These are phyloP conservation scores for Sceloporus tristichus DNA, from an alignment of 2,113 vertebrate species.

Conservation along the genomic window DNA sequence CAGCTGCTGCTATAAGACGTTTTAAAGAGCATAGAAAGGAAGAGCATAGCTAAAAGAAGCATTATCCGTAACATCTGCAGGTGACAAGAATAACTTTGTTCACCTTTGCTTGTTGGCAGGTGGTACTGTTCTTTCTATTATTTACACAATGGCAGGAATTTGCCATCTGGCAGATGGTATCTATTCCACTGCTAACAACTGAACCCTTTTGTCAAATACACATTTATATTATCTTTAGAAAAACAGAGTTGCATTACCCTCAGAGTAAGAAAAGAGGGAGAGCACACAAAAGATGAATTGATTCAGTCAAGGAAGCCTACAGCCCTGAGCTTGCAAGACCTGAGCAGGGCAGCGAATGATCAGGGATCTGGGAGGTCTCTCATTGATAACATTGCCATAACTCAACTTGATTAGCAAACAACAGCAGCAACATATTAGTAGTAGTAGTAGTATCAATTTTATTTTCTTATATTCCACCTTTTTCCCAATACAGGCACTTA, in stretches of 20 bases:
- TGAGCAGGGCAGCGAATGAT: no score
- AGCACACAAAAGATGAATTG: no score
- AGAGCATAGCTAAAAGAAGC: background rate
- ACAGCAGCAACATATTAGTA: no score
- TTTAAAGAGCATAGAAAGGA: conserved; percentile 21
- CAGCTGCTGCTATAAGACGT: background rate
- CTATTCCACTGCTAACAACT: background rate
- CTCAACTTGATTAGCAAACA: no score
- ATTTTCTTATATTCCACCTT: no score
- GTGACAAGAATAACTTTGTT: conserved; percentile 7
- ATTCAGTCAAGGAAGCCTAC: no score
- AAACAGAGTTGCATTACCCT: background rate
- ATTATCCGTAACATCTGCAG: conserved; percentile 12
- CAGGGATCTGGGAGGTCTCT: no score
- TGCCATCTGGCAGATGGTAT: background rate
- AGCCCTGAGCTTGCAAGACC: no score
- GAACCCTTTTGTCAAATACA: background rate
- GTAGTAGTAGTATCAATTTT: no score
- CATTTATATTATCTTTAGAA: background rate
- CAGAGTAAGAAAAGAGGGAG: background rate
- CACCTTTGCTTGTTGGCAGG: background rate
- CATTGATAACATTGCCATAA: no score
- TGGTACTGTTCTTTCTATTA: conserved; percentile 2
- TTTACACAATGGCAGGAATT: background rate
- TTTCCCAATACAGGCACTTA: no score